Conservation (phyloP, 2,797 vertebrate genomes). For the Carcharodon carcharias region DNA sequence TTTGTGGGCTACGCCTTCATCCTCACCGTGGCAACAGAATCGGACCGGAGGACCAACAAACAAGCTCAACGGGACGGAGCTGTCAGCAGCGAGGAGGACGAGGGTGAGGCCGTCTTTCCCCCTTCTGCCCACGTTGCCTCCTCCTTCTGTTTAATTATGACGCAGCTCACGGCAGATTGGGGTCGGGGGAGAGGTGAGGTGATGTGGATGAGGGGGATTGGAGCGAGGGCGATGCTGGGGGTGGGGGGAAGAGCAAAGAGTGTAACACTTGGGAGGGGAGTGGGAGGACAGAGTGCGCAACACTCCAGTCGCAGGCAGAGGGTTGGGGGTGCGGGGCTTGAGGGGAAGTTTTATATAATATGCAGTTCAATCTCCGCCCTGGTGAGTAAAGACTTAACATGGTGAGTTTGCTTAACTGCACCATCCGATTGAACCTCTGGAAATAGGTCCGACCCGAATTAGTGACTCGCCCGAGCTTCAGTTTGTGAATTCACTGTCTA, state of each 20-base stretch:
- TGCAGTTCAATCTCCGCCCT: neutral
- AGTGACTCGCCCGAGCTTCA: neutral
- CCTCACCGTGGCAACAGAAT: constrained; percentile 78
- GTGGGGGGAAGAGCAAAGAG: too few species aligned
- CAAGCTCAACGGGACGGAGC: constrained; percentile 53
- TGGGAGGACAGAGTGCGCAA: too few species aligned
- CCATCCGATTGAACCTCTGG: neutral
- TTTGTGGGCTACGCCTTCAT: constrained; percentile 95
- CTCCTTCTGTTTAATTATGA: rapidly evolving
- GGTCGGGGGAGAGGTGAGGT: neutral
- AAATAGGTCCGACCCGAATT: neutral
- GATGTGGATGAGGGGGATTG: neutral
- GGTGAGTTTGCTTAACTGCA: neutral
- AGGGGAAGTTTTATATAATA: neutral
- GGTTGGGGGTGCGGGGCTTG: neutral
- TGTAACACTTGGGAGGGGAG: too few species aligned
- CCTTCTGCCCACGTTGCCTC: rapidly evolving
- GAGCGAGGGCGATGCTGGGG: neutral
- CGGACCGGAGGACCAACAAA: constrained; percentile 66
- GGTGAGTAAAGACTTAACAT: neutral
- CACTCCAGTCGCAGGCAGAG: too few species aligned
- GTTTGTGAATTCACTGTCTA: too few species aligned
- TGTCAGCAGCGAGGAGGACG: constrained; percentile 66
- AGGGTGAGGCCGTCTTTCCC: constrained; percentile 58
- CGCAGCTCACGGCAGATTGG: neutral